A percentile compares a stretch with the other conserved stretches of the same genome.
Evolutionary conservation across 2,888 invertebrate species (phyloP).

Genomic region (Drosophila niveifrons): DNA sequence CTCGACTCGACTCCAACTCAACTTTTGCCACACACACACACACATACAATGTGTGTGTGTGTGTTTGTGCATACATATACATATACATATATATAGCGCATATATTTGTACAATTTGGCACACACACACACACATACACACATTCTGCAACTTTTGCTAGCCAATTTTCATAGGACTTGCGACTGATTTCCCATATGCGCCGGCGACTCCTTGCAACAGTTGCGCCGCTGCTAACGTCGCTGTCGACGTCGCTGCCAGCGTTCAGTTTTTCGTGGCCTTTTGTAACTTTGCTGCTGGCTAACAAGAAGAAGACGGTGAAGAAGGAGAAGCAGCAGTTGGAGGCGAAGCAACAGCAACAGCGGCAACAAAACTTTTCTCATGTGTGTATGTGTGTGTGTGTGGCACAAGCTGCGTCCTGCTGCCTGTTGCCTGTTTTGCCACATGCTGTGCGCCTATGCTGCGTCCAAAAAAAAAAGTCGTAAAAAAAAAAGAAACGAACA

Average conservation of each 20-base stretch:
- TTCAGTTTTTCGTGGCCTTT: slow-evolving; percentile 63
- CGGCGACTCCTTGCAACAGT: slow-evolving; percentile 37
- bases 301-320: slow-evolving; percentile 27
- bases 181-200: slow-evolving; percentile 82
- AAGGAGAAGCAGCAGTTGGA: slow-evolving; percentile 4
- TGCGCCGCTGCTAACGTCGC: slow-evolving; percentile 2
- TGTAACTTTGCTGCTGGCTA: slow-evolving; percentile 62
- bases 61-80: slow-evolving; percentile 7
- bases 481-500: slow-evolving; percentile 42
- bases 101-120: slow-evolving; percentile 80
- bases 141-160: slow-evolving; percentile 75
- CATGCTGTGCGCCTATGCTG: slow-evolving; percentile 38
- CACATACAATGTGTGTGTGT: background rate
- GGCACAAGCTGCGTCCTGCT: slow-evolving; percentile 52
- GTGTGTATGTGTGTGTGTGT: slow-evolving; percentile 44
- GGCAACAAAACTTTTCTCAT: slow-evolving; percentile 36
- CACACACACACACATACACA: slow-evolving; percentile 37
- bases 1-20: slow-evolving; percentile 67
- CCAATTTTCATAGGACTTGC: slow-evolving; percentile 76
- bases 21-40: slow-evolving; percentile 64
- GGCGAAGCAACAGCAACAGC: slow-evolving; percentile 35
- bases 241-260: background rate
- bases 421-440: slow-evolving; percentile 23
- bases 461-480: slow-evolving; percentile 29
- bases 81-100: slow-evolving; percentile 56